phyloP scores from a whole-genome alignment of 2,797 vertebrate species.

The Acomys russatus region DNA sequence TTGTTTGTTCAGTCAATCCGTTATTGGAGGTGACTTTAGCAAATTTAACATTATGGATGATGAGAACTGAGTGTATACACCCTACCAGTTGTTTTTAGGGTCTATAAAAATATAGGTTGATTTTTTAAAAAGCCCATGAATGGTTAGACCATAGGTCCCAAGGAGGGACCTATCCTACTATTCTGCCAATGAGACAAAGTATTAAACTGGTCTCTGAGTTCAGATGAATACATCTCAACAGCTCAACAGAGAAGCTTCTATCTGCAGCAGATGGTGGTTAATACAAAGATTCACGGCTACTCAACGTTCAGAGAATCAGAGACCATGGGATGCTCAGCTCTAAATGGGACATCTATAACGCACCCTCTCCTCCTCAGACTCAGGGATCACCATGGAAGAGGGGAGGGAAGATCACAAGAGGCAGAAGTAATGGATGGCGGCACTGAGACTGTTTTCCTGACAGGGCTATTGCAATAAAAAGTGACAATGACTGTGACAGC shows the following conservation, averaged over 20 bases:
- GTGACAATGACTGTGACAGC: not conserved
- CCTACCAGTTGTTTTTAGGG: not conserved
- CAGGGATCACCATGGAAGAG: too few species aligned
- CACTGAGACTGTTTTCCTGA: not conserved
- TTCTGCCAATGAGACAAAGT: not conserved
- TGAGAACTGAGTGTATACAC: not conserved
- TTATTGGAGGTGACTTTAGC: not conserved
- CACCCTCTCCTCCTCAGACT: not conserved
- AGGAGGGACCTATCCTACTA: not conserved
- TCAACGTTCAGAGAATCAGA: not conserved
- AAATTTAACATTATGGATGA: not conserved
- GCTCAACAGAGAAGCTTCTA: not conserved
- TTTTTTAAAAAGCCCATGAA: not conserved
- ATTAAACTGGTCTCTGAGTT: not conserved
- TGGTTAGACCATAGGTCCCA: not conserved
- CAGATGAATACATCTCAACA: not conserved
- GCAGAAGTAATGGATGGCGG: too few species aligned
- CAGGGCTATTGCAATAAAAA: not conserved
- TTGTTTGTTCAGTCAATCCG: not conserved
- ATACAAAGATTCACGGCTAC: not conserved
- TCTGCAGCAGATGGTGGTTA: not conserved
- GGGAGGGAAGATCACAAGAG: too few species aligned
- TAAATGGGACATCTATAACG: not conserved
- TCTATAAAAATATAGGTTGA: constrained; percentile 23
- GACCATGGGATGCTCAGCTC: not conserved